A percentile compares a stretch with the other conserved stretches of the same genome.
Evolutionary conservation across 2,113 vertebrate genomes (phyloP).

Genomic region (Nothocercus nigrocapillus): DNA sequence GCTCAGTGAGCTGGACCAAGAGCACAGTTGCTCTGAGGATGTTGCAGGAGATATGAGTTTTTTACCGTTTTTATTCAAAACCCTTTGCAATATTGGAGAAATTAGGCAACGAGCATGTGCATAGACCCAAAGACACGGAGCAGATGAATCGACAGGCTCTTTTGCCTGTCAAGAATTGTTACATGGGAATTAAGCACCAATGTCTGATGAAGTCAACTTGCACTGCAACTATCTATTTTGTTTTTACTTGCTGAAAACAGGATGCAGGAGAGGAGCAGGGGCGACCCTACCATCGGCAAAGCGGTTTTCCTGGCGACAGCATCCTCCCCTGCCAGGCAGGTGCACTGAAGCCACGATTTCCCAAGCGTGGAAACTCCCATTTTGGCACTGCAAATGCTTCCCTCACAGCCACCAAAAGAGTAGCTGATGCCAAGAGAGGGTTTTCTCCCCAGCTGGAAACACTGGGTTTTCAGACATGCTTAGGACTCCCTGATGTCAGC

Average conservation of each 20-base stretch:
- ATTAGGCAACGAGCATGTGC: background rate
- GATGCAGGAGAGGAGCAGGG: background rate
- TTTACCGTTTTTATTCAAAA: background rate
- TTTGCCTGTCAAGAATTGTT: background rate
- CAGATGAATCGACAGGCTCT: background rate
- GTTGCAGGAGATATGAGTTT: background rate
- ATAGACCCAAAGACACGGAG: rapidly evolving
- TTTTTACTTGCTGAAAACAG: background rate
- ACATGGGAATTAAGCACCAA: rapidly evolving
- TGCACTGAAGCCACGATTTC: rapidly evolving
- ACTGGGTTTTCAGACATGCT: background rate
- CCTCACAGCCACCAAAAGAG: background rate
- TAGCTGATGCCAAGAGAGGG: background rate
- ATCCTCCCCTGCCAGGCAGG: rapidly evolving
- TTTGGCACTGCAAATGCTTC: background rate
- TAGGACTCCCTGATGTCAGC: background rate
- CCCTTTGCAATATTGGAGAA: background rate
- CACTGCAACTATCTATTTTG: background rate
- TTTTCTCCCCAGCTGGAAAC: no score
- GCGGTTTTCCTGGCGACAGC: background rate
- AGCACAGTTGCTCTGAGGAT: background rate
- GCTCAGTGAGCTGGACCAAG: background rate
- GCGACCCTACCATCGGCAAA: background rate
- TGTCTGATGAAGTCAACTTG: background rate
- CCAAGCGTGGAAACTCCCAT: background rate